Evolutionary conservation across 2,888 invertebrate species (phyloP).

Genomic region (Oxyteleia sp.): DNA sequence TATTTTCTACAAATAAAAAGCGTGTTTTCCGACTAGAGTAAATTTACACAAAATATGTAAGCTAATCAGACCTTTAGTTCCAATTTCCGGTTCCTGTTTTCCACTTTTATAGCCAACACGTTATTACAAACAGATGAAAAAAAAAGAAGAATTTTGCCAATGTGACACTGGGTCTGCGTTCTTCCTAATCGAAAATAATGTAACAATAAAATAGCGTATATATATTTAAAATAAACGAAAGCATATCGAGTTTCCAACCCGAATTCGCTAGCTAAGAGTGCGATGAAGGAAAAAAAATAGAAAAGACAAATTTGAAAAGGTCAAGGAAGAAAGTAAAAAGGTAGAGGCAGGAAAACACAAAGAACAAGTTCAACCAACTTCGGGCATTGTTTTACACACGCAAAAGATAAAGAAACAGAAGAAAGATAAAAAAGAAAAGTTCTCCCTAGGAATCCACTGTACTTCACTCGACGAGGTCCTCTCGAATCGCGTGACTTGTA

Average conservation of each 20-base stretch:
- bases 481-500: constrained; percentile 35
- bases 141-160: background rate
- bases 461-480: constrained; percentile 44
- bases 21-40: too few species aligned
- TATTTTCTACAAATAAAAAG: background rate
- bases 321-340: background rate
- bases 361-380: constrained; percentile 3
- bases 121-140: too few species aligned
- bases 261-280: constrained; percentile 32
- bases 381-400: constrained; percentile 31
- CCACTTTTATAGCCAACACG: background rate
- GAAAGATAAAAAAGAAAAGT: background rate
- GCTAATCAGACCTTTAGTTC: background rate
- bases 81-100: background rate
- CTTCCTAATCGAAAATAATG: constrained; percentile 17
- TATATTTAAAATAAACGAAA: constrained; percentile 40
- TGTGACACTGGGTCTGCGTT: constrained; percentile 17
- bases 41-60: too few species aligned
- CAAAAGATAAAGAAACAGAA: background rate
- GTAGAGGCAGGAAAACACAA: too few species aligned
- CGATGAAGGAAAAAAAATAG: background rate
- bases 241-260: constrained; percentile 49
- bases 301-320: background rate
- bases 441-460: constrained; percentile 24
- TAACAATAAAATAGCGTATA: constrained; percentile 25